Evolutionary conservation across 2,797 vertebrate species (phyloP), one percentile per base, ranked within the genome.

Genomic region (Alouatta caraya): DNA sequence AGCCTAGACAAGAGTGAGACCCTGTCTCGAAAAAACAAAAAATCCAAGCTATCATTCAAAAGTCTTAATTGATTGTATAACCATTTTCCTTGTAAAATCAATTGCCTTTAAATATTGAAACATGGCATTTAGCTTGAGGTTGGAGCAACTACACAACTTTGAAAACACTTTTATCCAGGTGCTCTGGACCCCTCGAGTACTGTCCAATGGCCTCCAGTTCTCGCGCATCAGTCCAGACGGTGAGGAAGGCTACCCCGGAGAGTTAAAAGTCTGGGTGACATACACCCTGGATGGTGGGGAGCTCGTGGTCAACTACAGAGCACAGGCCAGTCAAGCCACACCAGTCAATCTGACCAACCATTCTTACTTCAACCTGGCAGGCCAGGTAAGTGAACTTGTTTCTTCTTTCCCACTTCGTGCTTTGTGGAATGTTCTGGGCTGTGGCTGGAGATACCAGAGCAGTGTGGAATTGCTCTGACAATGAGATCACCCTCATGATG

Each of bases 261-360:
- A 99, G 92, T 97, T 99, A 5, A 99, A 99, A 75, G 99, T 99
- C 59, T 99, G 99, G 93, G 99, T 99, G 91, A 99, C 99, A 1
- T 99, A 99, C 98, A 99, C 97, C 0, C 98, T 99, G 26, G 98
- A 98, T 44, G 99, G 98, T 0, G 98, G 98, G 93, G 99, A 99
- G 52, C 98, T 99, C 7, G 97, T 97, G 46, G 98, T 99, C 98
- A 99, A 99, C 93, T 99, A 99, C 90, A 98, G 93, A 93, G 99
- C 99, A 6, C 98, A 98, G 81, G 98, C 99, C 78, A 99, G 97
- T 96, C 99, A 98, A 98, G 99, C 99, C 0, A 99, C 99, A 0
- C 99, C 99, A 1, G 96, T 99, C 98, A 99, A 98, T 98, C 98
- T 99, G 95, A 99, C 99, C 92, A 99, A 99, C 98, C 99, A 99